Conservation (phyloP, 2,888 invertebrate genomes). For the Schrankia costaestrigalis region DNA sequence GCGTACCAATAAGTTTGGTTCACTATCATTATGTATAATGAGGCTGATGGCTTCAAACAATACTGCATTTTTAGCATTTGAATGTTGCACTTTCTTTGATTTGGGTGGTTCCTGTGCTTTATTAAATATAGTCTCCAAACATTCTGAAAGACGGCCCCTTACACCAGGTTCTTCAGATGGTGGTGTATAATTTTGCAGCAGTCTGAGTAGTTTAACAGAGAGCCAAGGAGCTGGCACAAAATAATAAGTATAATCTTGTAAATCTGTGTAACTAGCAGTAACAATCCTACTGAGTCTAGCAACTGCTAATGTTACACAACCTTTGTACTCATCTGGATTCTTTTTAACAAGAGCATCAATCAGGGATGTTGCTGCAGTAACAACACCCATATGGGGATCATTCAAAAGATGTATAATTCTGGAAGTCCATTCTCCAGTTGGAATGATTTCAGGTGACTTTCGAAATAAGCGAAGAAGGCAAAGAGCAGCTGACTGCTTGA, state of each 20-base stretch:
- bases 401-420: slow-evolving; percentile 98
- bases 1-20: slow-evolving; percentile 96
- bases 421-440: slow-evolving; percentile 99
- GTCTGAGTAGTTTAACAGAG: slow-evolving; percentile 96
- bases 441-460: slow-evolving; percentile 97
- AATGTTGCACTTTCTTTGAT: slow-evolving; percentile 99
- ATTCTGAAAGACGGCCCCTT: slow-evolving; percentile 96
- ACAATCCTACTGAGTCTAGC: slow-evolving; percentile 98
- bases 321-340: slow-evolving; percentile 99
- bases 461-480: slow-evolving; percentile 96
- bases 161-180: slow-evolving; percentile 98
- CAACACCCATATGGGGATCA: slow-evolving; percentile 99
- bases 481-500: slow-evolving; percentile 99
- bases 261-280: slow-evolving; percentile 98
- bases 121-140: slow-evolving; percentile 98
- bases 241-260: slow-evolving; percentile 99
- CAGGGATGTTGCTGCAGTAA: slow-evolving; percentile 98
- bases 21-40: slow-evolving; percentile 99
- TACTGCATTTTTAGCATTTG: slow-evolving; percentile 99
- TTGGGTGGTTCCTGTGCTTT: slow-evolving; percentile 99
- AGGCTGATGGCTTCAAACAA: slow-evolving; percentile 99
- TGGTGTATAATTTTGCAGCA: slow-evolving; percentile 99
- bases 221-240: slow-evolving; percentile 99
- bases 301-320: slow-evolving; percentile 98
- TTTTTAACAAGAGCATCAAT: slow-evolving; percentile 99